Base-by-base conservation (phyloP, 2,888 invertebrate species). In the Diaprepes abbreviatus region DNA sequence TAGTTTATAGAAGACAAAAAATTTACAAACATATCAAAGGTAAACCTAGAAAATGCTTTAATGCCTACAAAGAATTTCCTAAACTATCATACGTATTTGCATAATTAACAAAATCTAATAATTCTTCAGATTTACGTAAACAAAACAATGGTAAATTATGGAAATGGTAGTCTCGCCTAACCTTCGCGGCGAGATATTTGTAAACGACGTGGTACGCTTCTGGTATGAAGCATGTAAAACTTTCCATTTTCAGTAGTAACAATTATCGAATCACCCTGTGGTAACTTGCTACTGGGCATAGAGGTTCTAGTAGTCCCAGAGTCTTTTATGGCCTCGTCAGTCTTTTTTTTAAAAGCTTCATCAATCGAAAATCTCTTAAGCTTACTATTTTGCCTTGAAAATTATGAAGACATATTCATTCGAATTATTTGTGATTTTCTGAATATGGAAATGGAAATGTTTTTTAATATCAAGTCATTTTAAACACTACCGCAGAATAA, bases 161-260 rank as follows among this genome's bases (percentile, higher is more conserved):
- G 81, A 95, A 94, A 81, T 93, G 93, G 83, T 94, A 95, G 69
- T 95, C 95, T 79, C 92, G 86, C 80, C 91, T 91, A 6, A 94
- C 94, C 76, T 92, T 89, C 35, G 94, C 93, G n/a, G 95, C 95
- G 72, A 93, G 87, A 88, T 93, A 94, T 78, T 95, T 93, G 83
- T 94, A 95, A 17, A 94, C 93, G 3, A 95, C 92, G 82, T 95
- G 95, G 84, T 95, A 95, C 24, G 93, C 94, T 74, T 95, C 95
- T 1, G 95, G 95, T 66, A 95, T 93, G 80, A 95, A 93, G 85
- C 94, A 95, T 79, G 95, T 93, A 82, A 93, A 89, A 58, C 95
- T 95, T 64, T 93, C 24, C 24, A 48, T 7, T 79, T 69, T 79
- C 80, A 21, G 82, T 78, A 65, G 78, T 82, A 45, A 83, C 78